Conservation (phyloP, 2,888 invertebrate species). For the Ferdinandea cuprea region DNA sequence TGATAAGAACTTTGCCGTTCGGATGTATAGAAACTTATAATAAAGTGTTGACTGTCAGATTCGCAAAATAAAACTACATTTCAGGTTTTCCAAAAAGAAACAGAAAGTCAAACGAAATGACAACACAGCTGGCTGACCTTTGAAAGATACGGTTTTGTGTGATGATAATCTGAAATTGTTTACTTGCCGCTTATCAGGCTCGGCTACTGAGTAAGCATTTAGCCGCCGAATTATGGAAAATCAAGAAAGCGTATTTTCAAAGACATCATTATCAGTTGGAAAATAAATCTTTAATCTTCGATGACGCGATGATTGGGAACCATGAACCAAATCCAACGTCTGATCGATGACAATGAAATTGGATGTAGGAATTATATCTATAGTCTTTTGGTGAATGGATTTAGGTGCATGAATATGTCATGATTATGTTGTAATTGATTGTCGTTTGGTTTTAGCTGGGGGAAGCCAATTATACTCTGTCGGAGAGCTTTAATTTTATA, state of each 20-base stretch:
- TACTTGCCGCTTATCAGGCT: not conserved
- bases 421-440: no score
- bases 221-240: not conserved
- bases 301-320: slow-evolving; percentile 1
- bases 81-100: no score
- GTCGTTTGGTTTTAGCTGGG: no score
- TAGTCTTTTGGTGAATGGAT: not conserved
- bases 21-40: no score
- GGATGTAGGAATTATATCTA: not conserved
- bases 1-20: no score
- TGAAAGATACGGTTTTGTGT: no score
- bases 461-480: no score
- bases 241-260: not conserved
- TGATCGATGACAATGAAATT: slow-evolving; percentile 2
- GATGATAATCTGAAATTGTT: no score
- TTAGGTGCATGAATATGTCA: not conserved
- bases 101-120: no score
- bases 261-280: not conserved
- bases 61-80: not conserved
- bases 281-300: not conserved
- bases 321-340: slow-evolving; percentile 59
- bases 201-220: not conserved
- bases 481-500: no score
- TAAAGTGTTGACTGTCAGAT: not conserved
- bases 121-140: no score